Evolutionary conservation across 2,113 vertebrate genomes (phyloP).

Genomic region (Ia io): DNA sequence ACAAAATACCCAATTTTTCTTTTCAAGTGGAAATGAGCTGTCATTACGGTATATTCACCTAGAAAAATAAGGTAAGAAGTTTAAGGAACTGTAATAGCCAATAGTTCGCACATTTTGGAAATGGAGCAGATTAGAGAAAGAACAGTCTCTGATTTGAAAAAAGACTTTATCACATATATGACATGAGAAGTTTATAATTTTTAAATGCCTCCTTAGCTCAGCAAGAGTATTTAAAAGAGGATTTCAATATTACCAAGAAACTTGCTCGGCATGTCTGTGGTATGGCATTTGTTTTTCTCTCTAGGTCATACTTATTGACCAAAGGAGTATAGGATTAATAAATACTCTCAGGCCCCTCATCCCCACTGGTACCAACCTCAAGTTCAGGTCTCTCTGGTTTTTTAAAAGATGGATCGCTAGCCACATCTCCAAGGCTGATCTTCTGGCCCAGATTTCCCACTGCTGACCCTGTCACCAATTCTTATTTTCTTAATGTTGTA

Average conservation of each 20-base stretch:
- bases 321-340: background rate
- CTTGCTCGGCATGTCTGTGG: background rate
- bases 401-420: background rate
- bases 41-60: slow-evolving; percentile 99
- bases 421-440: background rate
- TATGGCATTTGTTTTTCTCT: background rate
- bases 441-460: background rate
- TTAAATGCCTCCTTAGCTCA: background rate
- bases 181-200: background rate
- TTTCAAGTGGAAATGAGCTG: slow-evolving; percentile 98
- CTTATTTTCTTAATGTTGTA: background rate
- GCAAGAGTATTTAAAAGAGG: background rate
- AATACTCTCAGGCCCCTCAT: background rate
- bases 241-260: background rate
- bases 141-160: background rate
- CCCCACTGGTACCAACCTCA: background rate
- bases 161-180: background rate
- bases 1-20: slow-evolving; percentile 99
- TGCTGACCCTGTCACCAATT: background rate
- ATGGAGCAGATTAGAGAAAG: slow-evolving; percentile 27
- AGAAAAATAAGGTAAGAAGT: slow-evolving; percentile 65
- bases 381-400: background rate
- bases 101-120: slow-evolving; percentile 46
- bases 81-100: slow-evolving; percentile 52
- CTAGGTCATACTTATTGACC: background rate